Conservation (phyloP, 1,140 invertebrate genomes). For the Portunus trituberculatus region DNA sequence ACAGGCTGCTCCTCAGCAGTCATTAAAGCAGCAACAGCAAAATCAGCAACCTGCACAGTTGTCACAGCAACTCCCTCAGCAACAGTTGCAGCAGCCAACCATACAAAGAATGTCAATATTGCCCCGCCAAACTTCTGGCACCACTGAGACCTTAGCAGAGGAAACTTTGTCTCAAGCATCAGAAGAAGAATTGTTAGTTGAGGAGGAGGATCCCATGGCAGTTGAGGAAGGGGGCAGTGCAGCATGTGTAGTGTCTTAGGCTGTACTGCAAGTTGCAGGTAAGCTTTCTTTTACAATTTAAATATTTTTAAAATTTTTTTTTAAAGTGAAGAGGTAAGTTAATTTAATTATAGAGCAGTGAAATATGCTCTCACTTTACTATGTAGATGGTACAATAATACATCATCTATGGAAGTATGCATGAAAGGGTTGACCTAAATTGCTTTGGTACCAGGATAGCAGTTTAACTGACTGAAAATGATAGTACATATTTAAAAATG, state of each 20-base stretch:
- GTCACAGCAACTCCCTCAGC: conserved; percentile 37
- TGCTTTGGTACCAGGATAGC: no score
- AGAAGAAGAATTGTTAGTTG: conserved; percentile 9
- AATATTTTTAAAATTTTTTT: no score
- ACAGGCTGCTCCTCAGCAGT: conserved; percentile 40
- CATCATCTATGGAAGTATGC: no score
- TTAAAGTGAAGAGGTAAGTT: no score
- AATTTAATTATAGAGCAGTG: no score
- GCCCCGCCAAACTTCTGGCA: conserved; percentile 27
- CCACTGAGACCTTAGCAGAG: conserved; percentile 55
- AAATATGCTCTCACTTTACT: no score
- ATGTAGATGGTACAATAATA: no score
- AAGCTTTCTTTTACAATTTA: not conserved
- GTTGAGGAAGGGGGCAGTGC: conserved; percentile 66
- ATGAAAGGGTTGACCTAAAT: no score
- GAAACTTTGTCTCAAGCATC: conserved; percentile 53
- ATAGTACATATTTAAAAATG: no score
- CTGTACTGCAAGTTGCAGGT: not conserved
- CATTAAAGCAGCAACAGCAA: conserved; percentile 49
- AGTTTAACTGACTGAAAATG: no score
- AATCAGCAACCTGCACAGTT: conserved; percentile 41
- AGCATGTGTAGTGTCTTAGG: conserved; percentile 63
- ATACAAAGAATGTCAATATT: conserved; percentile 53
- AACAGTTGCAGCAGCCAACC: conserved; percentile 7
- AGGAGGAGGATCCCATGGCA: conserved; percentile 18